Conservation (phyloP, 2,797 vertebrate genomes). For the Chromobotia macracanthus region DNA sequence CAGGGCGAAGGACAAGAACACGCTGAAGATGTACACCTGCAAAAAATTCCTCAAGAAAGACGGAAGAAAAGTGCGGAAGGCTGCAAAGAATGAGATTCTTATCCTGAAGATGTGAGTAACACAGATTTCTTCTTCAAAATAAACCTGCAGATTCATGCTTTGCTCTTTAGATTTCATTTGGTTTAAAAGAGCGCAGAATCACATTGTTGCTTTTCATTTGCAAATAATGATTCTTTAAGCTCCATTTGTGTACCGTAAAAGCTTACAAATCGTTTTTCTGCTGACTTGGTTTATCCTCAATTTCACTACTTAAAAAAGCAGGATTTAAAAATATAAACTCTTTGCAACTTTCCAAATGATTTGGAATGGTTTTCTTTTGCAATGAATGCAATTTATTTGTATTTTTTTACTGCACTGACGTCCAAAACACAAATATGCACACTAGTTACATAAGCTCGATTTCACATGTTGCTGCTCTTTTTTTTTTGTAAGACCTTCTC, state of each 20-base stretch:
- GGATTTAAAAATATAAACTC: neutral
- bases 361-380: neutral
- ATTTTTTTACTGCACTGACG: neutral
- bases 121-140: neutral
- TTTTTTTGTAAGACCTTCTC: neutral
- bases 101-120: constrained; percentile 94
- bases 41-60: constrained; percentile 98
- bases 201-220: neutral
- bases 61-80: constrained; percentile 94
- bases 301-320: neutral
- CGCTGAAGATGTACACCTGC: constrained; percentile 94
- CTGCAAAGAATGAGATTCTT: constrained; percentile 96
- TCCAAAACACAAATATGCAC: neutral
- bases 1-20: constrained; percentile 94
- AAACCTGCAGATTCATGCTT: neutral
- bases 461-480: neutral
- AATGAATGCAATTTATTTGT: neutral
- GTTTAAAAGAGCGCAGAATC: neutral
- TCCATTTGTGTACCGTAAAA: neutral
- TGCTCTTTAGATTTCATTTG: neutral
- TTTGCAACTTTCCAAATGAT: constrained; percentile 10
- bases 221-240: neutral
- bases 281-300: neutral
- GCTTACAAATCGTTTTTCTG: neutral
- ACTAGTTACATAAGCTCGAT: neutral